These are phyloP conservation scores for Xenopus tropicalis DNA, from an alignment of 2,113 vertebrate species.

Conservation along the genomic window UCB_Xtro_10.0 CM004443.2:58968001-58968500, in stretches of 20 bases:
- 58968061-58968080: slow-evolving; percentile 98
- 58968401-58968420: too few species aligned
- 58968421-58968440: too few species aligned
- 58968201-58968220: slow-evolving; percentile 72
- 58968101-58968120: slow-evolving; percentile 67
- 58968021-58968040: slow-evolving; percentile 91
- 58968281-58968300: slow-evolving; percentile 58
- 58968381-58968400: too few species aligned
- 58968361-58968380: too few species aligned
- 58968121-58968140: slow-evolving; percentile 3
- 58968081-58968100: slow-evolving; percentile 94
- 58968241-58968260: slow-evolving; percentile 65
- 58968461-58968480: too few species aligned
- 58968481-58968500: too few species aligned
- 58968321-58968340: slow-evolving; percentile 19
- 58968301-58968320: slow-evolving; percentile 56
- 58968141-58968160: background rate
- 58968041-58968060: slow-evolving; percentile 98
- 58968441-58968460: too few species aligned
- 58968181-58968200: slow-evolving; percentile 75
- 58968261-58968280: slow-evolving; percentile 62
- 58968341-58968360: too few species aligned
- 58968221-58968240: slow-evolving; percentile 73
- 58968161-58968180: slow-evolving; percentile 70
- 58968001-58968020: slow-evolving; percentile 99